Evolutionary conservation across 2,797 vertebrate genomes (phyloP).

Genomic region (Scyliorhinus canicula): DNA sequence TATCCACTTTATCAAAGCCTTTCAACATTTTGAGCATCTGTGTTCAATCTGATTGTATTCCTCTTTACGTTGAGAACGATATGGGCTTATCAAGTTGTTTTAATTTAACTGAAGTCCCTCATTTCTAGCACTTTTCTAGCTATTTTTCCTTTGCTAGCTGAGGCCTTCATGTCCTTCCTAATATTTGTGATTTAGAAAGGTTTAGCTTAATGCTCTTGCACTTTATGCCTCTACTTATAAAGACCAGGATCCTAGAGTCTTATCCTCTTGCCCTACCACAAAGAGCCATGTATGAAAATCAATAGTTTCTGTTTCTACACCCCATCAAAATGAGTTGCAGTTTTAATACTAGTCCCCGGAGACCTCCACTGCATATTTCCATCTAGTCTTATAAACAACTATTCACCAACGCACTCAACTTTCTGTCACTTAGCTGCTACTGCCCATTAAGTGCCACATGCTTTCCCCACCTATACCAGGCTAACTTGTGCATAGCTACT

Average conservation of each 20-base stretch:
- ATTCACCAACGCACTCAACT: not conserved
- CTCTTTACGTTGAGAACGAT: not conserved
- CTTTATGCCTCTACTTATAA: not conserved
- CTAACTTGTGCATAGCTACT: not conserved
- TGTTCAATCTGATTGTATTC: not conserved
- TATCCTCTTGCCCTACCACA: not conserved
- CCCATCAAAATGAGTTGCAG: not conserved
- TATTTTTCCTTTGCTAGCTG: not conserved
- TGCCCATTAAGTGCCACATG: not conserved
- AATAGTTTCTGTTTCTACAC: not conserved
- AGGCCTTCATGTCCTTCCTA: not conserved
- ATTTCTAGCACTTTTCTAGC: not conserved
- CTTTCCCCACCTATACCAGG: not conserved
- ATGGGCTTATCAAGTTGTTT: not conserved
- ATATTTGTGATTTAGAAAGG: not conserved
- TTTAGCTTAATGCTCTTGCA: not conserved
- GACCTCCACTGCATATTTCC: not conserved
- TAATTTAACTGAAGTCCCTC: not conserved
- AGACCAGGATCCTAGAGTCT: not conserved
- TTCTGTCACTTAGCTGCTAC: not conserved
- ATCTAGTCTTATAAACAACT: not conserved
- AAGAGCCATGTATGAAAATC: not conserved
- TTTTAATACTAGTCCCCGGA: not conserved
- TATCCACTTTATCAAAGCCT: not conserved
- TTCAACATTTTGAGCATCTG: not conserved